A percentile compares a stretch with the other conserved stretches of the same genome.
Evolutionary conservation across 2,888 invertebrate genomes (phyloP).

Genomic region (Ptilodon capucinus): DNA sequence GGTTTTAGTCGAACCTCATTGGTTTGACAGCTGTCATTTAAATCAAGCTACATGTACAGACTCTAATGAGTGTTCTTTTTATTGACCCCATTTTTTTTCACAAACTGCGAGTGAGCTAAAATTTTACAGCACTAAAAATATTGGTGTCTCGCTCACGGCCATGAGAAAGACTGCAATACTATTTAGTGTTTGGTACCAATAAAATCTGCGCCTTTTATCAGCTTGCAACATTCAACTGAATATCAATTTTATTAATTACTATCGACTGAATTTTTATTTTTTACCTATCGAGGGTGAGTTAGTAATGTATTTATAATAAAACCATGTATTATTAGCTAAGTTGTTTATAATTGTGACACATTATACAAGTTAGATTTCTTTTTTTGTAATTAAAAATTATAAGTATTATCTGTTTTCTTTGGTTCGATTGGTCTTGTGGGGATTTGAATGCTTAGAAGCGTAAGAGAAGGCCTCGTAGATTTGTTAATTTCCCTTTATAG

Average conservation of each 20-base stretch:
- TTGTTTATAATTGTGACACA: slow-evolving; percentile 48
- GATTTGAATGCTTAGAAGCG: slow-evolving; percentile 39
- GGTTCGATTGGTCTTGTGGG: slow-evolving; percentile 40
- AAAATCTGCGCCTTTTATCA: neutral
- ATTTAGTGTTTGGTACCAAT: too few relatives aligned
- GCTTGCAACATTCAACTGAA: neutral
- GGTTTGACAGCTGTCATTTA: neutral
- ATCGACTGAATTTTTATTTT: slow-evolving; percentile 2
- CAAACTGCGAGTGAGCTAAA: too few relatives aligned
- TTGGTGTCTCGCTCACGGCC: too few relatives aligned
- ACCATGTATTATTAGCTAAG: slow-evolving; percentile 46
- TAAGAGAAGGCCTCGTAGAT: slow-evolving; percentile 43
- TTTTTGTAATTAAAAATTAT: slow-evolving; percentile 47
- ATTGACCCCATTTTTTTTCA: too few relatives aligned
- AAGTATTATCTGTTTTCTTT: slow-evolving; percentile 48
- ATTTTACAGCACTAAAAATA: too few relatives aligned
- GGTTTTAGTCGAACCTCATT: too few relatives aligned
- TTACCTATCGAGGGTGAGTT: slow-evolving; percentile 4
- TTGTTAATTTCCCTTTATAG: slow-evolving; percentile 51
- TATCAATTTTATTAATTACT: neutral
- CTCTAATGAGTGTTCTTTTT: neutral
- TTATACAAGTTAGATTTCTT: slow-evolving; percentile 29
- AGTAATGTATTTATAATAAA: slow-evolving; percentile 22
- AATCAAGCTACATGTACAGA: neutral
- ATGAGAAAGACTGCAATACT: too few relatives aligned